phyloP scores from a whole-genome alignment of 2,797 vertebrate genomes.

The Diceros bicornis region DNA sequence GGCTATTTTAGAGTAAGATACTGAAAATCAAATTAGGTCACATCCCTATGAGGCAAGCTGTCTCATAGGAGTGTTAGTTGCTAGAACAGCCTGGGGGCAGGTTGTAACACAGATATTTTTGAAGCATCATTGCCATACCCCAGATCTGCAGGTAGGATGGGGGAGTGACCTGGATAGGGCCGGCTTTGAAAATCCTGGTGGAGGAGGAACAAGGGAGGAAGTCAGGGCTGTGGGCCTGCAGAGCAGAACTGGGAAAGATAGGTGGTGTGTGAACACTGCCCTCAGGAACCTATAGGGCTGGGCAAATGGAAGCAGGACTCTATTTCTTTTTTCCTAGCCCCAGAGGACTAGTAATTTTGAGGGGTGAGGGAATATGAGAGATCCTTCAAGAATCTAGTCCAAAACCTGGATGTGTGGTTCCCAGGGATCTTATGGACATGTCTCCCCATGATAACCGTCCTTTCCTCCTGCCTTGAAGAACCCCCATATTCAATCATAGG shows the following conservation, averaged over 20 bases:
- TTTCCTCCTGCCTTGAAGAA: background rate
- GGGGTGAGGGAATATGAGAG: background rate
- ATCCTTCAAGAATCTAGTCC: background rate
- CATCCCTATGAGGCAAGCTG: background rate
- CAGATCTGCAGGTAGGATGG: background rate
- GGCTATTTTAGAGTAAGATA: slow-evolving; percentile 43
- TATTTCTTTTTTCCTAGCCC: background rate
- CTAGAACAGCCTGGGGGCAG: background rate
- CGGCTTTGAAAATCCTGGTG: background rate
- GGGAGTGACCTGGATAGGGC: no score
- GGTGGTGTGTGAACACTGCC: fast-evolving
- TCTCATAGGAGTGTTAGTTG: background rate
- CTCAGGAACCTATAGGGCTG: background rate
- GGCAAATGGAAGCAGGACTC: background rate
- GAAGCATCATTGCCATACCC: background rate
- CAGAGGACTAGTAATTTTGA: background rate
- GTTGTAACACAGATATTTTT: background rate
- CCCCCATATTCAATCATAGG: background rate
- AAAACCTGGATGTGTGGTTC: background rate
- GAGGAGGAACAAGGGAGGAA: background rate
- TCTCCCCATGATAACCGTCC: background rate
- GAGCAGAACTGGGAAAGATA: background rate
- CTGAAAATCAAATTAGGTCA: slow-evolving; percentile 35
- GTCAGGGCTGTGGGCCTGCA: background rate
- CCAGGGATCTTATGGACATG: fast-evolving